phyloP scores from a whole-genome alignment of 2,113 vertebrate species.

The Trogon surrucura region DNA sequence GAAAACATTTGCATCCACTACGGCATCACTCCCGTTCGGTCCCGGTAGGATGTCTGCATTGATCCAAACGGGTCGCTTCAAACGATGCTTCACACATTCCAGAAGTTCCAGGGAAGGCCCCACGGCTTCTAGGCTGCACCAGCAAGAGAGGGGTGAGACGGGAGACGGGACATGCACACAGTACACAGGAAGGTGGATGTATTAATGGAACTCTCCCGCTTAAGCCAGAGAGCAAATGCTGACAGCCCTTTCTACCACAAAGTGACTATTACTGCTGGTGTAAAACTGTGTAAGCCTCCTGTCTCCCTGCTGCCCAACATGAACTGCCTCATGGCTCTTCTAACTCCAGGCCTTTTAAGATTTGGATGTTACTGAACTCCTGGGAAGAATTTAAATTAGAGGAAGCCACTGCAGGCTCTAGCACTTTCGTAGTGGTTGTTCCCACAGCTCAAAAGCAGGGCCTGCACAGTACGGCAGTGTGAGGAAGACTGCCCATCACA shows the following conservation, averaged over 20 bases:
- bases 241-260: background rate
- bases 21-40: constrained; percentile 76
- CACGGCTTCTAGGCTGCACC: constrained; percentile 81
- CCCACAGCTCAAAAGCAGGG: background rate
- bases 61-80: constrained; percentile 83
- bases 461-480: background rate
- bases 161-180: background rate
- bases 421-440: background rate
- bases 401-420: background rate
- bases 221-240: background rate
- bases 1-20: constrained; percentile 78
- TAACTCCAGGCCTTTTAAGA: background rate
- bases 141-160: background rate
- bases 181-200: rapidly evolving
- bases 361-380: background rate
- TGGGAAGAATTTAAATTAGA: background rate
- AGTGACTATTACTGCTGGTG: background rate
- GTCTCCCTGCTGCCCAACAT: no score
- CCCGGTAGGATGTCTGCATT: constrained; percentile 90
- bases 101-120: constrained; percentile 81
- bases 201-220: background rate
- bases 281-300: background rate
- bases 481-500: background rate
- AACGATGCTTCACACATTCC: constrained; percentile 45
- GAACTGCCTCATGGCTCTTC: background rate